Conservation (phyloP, 2,888 invertebrate genomes). For the Colostygia pectinataria region DNA sequence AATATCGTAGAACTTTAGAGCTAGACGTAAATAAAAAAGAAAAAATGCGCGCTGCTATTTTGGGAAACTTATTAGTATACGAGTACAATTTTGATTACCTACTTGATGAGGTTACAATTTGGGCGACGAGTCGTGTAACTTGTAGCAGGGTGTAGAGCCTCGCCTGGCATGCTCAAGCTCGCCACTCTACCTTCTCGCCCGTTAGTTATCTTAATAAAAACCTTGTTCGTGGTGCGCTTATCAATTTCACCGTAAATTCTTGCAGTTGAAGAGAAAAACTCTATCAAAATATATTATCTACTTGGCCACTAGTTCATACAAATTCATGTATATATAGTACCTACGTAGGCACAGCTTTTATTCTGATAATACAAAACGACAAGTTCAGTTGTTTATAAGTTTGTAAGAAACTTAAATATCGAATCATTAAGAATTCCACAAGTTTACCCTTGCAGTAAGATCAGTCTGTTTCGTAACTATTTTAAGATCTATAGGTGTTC, state of each 20-base stretch:
- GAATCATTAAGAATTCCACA: too few species aligned
- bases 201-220: slow-evolving; percentile 15
- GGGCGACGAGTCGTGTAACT: not conserved
- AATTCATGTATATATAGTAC: not conserved
- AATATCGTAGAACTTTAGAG: too few species aligned
- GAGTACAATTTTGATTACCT: too few species aligned
- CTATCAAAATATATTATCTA: not conserved
- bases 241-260: slow-evolving; percentile 2
- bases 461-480: slow-evolving; percentile 64
- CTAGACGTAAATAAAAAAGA: too few species aligned
- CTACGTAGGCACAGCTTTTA: too few species aligned
- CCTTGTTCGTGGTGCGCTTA: slow-evolving; percentile 12
- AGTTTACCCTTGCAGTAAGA: slow-evolving; percentile 18
- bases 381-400: too few species aligned
- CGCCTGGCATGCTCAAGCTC: slow-evolving; percentile 2
- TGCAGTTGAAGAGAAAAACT: not conserved
- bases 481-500: slow-evolving; percentile 74
- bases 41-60: too few species aligned
- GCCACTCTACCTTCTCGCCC: slow-evolving; percentile 8
- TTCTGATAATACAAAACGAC: too few species aligned
- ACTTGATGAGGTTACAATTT: too few species aligned
- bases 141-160: slow-evolving; percentile 12
- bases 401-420: too few species aligned
- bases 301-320: too few species aligned
- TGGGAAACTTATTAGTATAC: too few species aligned